Percentiles rank a stretch among this genome's conserved stretches.
Evolutionary conservation across 2,888 invertebrate species (phyloP).

Genomic region (Protodeltote pygarga): DNA sequence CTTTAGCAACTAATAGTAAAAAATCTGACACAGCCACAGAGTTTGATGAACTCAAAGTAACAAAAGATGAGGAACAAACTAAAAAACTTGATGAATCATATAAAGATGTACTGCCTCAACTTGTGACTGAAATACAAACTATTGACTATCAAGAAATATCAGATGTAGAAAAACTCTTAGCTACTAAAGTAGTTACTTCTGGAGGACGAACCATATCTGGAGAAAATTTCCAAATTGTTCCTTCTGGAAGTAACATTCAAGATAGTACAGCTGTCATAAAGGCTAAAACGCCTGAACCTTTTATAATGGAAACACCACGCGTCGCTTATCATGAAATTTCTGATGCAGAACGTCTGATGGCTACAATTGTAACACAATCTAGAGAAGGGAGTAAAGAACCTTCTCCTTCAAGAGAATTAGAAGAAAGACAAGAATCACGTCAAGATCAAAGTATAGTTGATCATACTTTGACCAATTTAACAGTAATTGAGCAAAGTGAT

Average conservation of each 20-base stretch:
- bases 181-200: background rate
- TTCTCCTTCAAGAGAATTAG: slow-evolving; percentile 6
- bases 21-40: background rate
- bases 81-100: slow-evolving; percentile 32
- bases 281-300: slow-evolving; percentile 3
- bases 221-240: background rate
- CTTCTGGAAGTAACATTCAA: background rate
- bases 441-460: slow-evolving; percentile 1
- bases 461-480: background rate
- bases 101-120: slow-evolving; percentile 16
- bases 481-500: background rate
- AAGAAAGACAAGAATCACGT: background rate
- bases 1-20: slow-evolving; percentile 20
- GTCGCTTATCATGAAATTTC: slow-evolving; percentile 54
- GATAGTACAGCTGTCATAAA: background rate
- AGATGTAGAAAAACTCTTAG: slow-evolving; percentile 36
- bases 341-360: slow-evolving; percentile 59
- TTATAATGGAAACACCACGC: slow-evolving; percentile 29
- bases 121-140: slow-evolving; percentile 24
- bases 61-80: slow-evolving; percentile 3
- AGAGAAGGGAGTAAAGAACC: slow-evolving; percentile 42
- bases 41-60: background rate
- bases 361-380: slow-evolving; percentile 43
- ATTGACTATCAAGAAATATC: slow-evolving; percentile 36
- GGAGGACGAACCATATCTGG: background rate